These are phyloP conservation scores for Teleogryllus occipitalis DNA, from an alignment of 1,140 invertebrate genomes.

Conservation along the genomic window DNA sequence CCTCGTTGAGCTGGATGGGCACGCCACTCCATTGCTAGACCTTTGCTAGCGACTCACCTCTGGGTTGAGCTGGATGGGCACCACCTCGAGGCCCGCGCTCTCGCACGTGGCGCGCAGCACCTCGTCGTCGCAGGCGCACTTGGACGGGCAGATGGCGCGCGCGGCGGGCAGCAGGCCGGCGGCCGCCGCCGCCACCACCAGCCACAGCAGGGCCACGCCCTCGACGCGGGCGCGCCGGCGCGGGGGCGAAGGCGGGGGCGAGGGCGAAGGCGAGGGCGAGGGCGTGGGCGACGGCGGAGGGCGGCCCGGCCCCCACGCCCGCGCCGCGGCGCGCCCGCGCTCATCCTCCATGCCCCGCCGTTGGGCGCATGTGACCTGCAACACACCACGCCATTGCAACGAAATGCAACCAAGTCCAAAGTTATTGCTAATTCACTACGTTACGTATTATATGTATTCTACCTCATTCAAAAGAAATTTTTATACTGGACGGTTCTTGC, in stretches of 20 bases:
- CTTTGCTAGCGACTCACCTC: slow-evolving; percentile 50
- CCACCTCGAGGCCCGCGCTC: slow-evolving; percentile 65
- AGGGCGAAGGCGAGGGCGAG: not conserved
- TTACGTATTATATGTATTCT: too few relatives aligned
- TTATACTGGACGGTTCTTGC: too few relatives aligned
- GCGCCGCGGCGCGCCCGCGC: not conserved
- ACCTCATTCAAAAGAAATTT: too few relatives aligned
- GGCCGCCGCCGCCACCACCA: not conserved
- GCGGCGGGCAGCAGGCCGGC: slow-evolving; percentile 31
- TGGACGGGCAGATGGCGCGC: slow-evolving; percentile 63
- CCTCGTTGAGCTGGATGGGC: not conserved
- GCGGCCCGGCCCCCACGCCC: not conserved
- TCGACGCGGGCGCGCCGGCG: not conserved
- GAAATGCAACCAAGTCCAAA: too few relatives aligned
- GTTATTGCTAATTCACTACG: too few relatives aligned
- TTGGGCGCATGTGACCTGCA: slow-evolving; percentile 8
- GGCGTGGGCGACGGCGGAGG: too few relatives aligned
- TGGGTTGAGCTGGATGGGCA: slow-evolving; percentile 82
- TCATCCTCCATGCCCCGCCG: slow-evolving; percentile 11
- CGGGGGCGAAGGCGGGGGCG: not conserved
- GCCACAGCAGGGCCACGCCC: not conserved
- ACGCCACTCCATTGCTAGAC: too few relatives aligned
- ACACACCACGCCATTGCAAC: not conserved
- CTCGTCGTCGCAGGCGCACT: slow-evolving; percentile 74
- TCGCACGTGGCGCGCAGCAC: slow-evolving; percentile 62